Conservation (phyloP, 2,797 vertebrate species). For the Anolis apletophallus region DNA sequence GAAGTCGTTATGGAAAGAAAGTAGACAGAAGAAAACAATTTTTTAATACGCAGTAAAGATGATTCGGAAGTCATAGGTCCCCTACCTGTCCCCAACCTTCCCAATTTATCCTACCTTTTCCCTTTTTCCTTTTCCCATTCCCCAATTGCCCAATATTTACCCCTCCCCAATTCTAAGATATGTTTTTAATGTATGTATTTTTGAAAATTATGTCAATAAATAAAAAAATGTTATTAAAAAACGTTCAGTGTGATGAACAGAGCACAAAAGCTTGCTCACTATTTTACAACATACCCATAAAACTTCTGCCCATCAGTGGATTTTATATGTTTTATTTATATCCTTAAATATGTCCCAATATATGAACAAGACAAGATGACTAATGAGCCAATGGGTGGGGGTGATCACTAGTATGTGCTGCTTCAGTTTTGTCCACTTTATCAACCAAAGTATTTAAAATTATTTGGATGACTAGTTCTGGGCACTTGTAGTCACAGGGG, state of each 20-base stretch:
- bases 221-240: no score
- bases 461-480: background rate
- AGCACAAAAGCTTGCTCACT: background rate
- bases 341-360: background rate
- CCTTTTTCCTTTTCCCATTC: no score
- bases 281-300: background rate
- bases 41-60: no score
- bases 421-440: background rate
- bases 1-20: no score
- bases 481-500: background rate
- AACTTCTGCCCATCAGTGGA: background rate
- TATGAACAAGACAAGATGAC: background rate
- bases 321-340: background rate
- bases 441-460: background rate
- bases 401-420: background rate
- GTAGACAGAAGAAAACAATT: no score
- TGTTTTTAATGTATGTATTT: no score
- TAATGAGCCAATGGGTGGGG: background rate
- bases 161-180: no score
- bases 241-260: background rate
- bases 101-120: no score
- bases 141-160: no score
- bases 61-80: no score
- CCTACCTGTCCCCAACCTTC: no score
- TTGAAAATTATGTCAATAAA: no score